Evolutionary conservation across 2,888 invertebrate species (phyloP).

Genomic region (Coleophora deauratella): DNA sequence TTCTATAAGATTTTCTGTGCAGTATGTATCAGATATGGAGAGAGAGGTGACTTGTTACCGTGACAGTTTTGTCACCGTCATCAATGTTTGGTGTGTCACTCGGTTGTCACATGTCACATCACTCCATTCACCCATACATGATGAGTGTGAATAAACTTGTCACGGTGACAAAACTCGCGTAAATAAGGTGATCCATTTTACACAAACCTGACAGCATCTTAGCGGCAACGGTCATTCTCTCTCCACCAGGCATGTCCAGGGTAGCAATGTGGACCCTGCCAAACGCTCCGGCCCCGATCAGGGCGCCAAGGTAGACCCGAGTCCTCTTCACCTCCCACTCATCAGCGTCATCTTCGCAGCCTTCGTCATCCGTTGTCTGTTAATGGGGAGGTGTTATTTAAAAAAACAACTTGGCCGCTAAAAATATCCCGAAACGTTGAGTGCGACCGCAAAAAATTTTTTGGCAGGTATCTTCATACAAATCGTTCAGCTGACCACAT

Average conservation of each 20-base stretch:
- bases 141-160: no score
- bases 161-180: no score
- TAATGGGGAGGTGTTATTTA: no score
- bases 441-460: background rate
- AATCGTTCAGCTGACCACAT: no score
- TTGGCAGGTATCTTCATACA: no score
- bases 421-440: background rate
- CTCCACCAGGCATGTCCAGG: slow-evolving; percentile 68
- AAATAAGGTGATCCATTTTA: background rate
- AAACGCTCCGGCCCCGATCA: slow-evolving; percentile 84
- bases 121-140: no score
- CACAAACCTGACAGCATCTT: slow-evolving; percentile 81
- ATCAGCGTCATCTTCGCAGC: slow-evolving; percentile 26
- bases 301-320: slow-evolving; percentile 60
- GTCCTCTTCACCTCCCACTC: slow-evolving; percentile 65
- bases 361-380: background rate
- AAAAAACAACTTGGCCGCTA: background rate
- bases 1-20: no score
- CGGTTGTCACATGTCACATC: no score
- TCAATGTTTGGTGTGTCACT: no score
- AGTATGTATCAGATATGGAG: no score
- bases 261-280: slow-evolving; percentile 81
- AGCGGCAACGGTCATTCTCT: slow-evolving; percentile 77
- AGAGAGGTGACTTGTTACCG: no score
- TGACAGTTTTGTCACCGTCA: no score